These are phyloP conservation scores for Chironex yamaguchii DNA, from an alignment of 30 jellyfish, hydroid and myxozoan species.

Conservation along the genomic window DNA sequence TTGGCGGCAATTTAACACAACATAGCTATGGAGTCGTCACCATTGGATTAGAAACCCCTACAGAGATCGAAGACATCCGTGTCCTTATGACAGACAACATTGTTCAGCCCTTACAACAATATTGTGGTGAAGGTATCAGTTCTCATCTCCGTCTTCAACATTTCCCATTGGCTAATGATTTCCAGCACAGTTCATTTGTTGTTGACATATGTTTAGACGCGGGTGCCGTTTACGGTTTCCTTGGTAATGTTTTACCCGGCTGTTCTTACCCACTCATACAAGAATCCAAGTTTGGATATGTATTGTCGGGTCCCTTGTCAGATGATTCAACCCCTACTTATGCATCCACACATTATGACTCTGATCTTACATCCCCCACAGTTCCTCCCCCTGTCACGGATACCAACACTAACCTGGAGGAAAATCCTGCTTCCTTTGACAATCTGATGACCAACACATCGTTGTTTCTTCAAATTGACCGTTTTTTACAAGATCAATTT, in stretches of 20 bases:
- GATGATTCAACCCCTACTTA: not conserved
- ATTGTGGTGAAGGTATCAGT: not conserved
- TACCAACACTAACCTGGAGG: no score
- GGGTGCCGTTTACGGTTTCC: slow-evolving; percentile 46
- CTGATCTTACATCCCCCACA: no score
- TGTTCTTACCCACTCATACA: slow-evolving; percentile 6
- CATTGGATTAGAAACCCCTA: slow-evolving; percentile 56
- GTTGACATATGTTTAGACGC: slow-evolving; percentile 51
- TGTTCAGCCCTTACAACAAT: slow-evolving; percentile 34
- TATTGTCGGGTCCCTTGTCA: slow-evolving; percentile 39
- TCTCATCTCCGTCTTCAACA: slow-evolving; percentile 46
- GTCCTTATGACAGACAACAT: slow-evolving; percentile 43
- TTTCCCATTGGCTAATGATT: slow-evolving; percentile 32
- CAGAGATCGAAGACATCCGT: slow-evolving; percentile 14
- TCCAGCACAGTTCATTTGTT: not conserved
- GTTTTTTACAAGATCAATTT: slow-evolving; percentile 27
- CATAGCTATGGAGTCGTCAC: slow-evolving; percentile 32
- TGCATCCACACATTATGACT: not conserved
- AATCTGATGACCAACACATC: slow-evolving; percentile 16
- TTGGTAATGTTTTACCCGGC: slow-evolving; percentile 6
- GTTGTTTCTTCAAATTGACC: slow-evolving; percentile 36
- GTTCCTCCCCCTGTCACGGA: no score
- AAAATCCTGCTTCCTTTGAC: slow-evolving; percentile 8
- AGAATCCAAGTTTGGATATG: slow-evolving; percentile 39
- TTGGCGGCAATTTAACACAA: slow-evolving; percentile 29